These are phyloP conservation scores for Phodopus roborovskii DNA, from an alignment of 2,113 vertebrate genomes.

Conservation along the genomic window DNA sequence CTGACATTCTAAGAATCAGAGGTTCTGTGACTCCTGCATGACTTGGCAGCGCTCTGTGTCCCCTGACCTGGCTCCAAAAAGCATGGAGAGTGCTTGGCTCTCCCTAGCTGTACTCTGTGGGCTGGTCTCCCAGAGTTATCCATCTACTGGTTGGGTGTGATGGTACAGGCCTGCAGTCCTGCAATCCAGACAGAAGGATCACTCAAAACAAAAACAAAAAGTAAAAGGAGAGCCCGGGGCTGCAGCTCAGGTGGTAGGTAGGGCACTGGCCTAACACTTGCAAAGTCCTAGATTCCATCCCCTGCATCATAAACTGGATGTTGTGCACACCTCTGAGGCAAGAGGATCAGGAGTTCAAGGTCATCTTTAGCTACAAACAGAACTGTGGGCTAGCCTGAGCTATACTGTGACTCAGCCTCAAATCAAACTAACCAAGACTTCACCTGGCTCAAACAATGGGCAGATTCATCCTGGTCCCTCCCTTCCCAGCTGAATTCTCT, in stretches of 20 bases:
- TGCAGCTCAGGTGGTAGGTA: not conserved
- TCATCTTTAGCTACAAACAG: not conserved
- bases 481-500: not conserved
- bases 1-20: constrained; percentile 36
- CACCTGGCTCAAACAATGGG: not conserved
- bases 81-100: not conserved
- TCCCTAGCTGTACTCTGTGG: not conserved
- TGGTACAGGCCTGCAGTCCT: not conserved
- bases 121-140: constrained; percentile 10
- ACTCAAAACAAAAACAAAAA: not conserved
- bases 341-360: not conserved
- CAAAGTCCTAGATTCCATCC: not conserved
- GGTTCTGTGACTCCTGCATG: not conserved
- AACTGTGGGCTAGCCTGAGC: not conserved
- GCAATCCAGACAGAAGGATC: not conserved
- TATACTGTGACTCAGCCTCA: not conserved
- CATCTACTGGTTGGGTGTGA: not conserved
- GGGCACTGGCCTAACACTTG: no score
- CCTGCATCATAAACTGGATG: not conserved
- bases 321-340: not conserved
- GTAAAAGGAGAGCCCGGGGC: not conserved
- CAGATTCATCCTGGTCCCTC: not conserved
- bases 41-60: not conserved
- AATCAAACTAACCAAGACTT: not conserved
- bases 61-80: constrained; percentile 11